Conservation (phyloP, 2,113 vertebrate genomes). For the Narcine bancroftii region DNA sequence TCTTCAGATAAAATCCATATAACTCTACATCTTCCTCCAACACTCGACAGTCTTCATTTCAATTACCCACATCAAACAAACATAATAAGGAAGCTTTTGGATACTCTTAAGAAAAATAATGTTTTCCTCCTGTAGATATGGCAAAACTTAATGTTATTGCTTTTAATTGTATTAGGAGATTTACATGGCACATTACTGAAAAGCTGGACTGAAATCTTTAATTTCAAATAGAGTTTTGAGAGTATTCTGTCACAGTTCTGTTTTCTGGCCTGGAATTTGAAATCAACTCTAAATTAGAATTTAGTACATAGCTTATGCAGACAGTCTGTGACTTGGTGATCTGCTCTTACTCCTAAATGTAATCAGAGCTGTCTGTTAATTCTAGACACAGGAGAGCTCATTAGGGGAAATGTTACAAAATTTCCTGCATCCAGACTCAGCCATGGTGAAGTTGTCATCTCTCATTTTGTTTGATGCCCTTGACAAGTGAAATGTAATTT, state of each 20-base stretch:
- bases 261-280: neutral
- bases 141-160: neutral
- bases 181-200: neutral
- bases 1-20: too few species aligned
- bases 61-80: too few species aligned
- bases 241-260: neutral
- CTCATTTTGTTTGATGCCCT: neutral
- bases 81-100: too few species aligned
- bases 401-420: neutral
- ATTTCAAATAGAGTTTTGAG: neutral
- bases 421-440: neutral
- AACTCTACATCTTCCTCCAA: too few species aligned
- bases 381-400: neutral
- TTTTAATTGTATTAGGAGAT: neutral
- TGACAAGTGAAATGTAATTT: neutral
- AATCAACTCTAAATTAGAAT: neutral
- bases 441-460: neutral
- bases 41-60: too few species aligned
- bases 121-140: neutral
- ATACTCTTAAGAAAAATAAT: neutral
- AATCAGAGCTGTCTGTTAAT: neutral
- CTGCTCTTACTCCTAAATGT: neutral
- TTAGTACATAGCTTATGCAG: neutral
- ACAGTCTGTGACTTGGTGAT: neutral
- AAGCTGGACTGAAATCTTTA: neutral